A percentile compares a stretch with the other conserved stretches of the same genome.
phyloP scores from a whole-genome alignment of 2,113 vertebrate species.

The Passer montanus region DNA sequence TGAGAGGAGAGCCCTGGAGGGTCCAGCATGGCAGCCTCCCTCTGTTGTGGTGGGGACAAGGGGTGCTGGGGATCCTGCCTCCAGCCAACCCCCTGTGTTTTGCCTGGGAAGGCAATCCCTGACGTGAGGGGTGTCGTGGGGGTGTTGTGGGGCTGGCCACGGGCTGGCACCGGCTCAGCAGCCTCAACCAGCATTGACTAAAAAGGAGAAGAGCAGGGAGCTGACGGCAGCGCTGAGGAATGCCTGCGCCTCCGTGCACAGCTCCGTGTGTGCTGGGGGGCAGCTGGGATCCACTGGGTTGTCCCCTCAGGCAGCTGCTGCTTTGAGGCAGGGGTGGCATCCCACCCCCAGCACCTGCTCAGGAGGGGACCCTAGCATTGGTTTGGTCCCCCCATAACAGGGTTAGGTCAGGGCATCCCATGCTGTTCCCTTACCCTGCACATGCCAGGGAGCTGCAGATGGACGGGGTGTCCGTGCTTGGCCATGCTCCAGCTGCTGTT shows the following conservation, averaged over 20 bases:
- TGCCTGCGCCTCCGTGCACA: background rate
- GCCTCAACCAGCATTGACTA: slow-evolving; percentile 41
- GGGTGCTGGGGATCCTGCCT: background rate
- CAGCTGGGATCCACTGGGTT: background rate
- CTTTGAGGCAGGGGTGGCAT: fast-evolving
- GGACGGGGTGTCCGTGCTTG: background rate
- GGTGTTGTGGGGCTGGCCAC: background rate
- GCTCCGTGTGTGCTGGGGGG: background rate
- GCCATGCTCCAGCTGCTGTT: background rate
- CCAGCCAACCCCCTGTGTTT: background rate
- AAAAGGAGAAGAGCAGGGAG: slow-evolving; percentile 60
- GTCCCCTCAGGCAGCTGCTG: background rate
- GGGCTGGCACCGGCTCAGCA: background rate
- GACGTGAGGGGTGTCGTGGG: background rate
- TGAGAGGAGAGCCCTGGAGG: background rate
- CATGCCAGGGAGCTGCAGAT: background rate
- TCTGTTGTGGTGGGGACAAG: background rate
- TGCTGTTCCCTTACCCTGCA: background rate
- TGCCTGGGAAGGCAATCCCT: background rate
- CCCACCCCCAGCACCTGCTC: background rate
- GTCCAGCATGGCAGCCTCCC: background rate
- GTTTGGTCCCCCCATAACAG: fast-evolving
- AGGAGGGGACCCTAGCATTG: background rate
- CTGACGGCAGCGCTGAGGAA: slow-evolving; percentile 57
- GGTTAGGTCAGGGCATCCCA: background rate